Percentiles rank a stretch among this genome's conserved stretches.
Evolutionary conservation across 2,888 invertebrate genomes (phyloP).

Genomic region (Eucriotettix oculatus): DNA sequence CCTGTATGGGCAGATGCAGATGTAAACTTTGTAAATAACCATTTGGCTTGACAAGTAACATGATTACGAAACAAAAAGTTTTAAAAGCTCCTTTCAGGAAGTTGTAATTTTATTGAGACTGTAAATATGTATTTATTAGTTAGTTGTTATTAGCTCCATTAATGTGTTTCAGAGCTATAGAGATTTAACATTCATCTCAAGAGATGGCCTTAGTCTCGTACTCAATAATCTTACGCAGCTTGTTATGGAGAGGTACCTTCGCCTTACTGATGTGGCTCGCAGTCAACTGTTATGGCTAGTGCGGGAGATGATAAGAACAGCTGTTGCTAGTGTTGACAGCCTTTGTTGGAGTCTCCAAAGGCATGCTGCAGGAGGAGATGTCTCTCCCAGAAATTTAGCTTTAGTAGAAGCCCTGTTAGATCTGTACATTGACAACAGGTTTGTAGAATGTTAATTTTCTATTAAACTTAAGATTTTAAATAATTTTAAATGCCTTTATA

Average conservation of each 20-base stretch:
- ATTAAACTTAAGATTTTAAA: no score
- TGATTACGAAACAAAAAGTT: no score
- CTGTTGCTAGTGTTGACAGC: conserved; percentile 72
- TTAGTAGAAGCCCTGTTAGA: conserved; percentile 82
- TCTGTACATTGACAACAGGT: conserved; percentile 67
- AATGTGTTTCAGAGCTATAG: conserved; percentile 49
- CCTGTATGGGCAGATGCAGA: no score
- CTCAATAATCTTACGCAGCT: conserved; percentile 67
- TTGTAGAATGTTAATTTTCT: conserved; percentile 4
- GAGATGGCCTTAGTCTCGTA: conserved; percentile 76
- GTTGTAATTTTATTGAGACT: no score
- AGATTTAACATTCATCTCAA: conserved; percentile 74
- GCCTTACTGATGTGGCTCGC: conserved; percentile 65
- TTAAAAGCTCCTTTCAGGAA: no score
- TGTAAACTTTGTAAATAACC: no score
- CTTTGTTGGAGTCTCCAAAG: conserved; percentile 83
- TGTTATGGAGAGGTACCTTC: conserved; percentile 75
- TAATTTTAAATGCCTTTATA: neutral
- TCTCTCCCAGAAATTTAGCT: conserved; percentile 68
- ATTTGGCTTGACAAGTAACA: no score
- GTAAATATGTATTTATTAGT: neutral
- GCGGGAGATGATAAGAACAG: conserved; percentile 81
- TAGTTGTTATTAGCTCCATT: neutral
- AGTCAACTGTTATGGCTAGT: conserved; percentile 79
- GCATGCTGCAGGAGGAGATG: conserved; percentile 90